Percentiles rank a stretch among this genome's conserved stretches.
Evolutionary conservation across 2,888 invertebrate species (phyloP).

Genomic region (Aricia artaxerxes): DNA sequence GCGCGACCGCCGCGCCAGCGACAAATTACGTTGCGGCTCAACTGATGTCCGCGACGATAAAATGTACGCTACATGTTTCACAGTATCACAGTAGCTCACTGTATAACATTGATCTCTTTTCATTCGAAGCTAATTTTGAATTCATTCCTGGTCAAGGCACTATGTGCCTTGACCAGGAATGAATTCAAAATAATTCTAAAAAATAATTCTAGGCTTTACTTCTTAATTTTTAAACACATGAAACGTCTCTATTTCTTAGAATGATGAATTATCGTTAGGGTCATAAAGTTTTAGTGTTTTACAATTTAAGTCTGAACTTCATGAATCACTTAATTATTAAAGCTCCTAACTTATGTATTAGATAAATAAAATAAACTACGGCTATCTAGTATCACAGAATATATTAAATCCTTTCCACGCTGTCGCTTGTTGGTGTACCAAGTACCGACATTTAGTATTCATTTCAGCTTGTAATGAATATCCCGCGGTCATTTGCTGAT

Average conservation of each 20-base stretch:
- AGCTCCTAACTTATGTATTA: too few relatives aligned
- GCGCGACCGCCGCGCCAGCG: constrained; percentile 55
- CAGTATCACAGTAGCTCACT: constrained; percentile 20
- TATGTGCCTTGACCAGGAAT: too few relatives aligned
- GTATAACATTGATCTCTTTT: constrained; percentile 20
- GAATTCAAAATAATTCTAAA: too few relatives aligned
- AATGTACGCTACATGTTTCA: constrained; percentile 42
- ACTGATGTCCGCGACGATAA: constrained; percentile 58
- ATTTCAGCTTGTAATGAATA: constrained; percentile 20
- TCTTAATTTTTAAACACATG: not conserved
- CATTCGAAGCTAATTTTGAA: constrained; percentile 10
- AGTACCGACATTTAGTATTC: constrained; percentile 8
- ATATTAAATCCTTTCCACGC: not conserved
- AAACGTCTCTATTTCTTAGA: too few relatives aligned
- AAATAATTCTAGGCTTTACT: not conserved
- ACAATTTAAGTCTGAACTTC: too few relatives aligned
- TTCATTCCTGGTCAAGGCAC: not conserved
- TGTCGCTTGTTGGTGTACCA: not conserved
- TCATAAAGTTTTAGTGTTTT: too few relatives aligned
- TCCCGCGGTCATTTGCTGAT: constrained; percentile 19
- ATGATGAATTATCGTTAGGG: too few relatives aligned
- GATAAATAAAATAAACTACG: not conserved
- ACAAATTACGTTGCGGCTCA: constrained; percentile 73
- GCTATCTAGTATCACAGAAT: not conserved
- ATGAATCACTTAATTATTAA: too few relatives aligned